Conservation (phyloP, 53 echinoderm and acorn worm genomes). For the Crossaster papposus region DNA sequence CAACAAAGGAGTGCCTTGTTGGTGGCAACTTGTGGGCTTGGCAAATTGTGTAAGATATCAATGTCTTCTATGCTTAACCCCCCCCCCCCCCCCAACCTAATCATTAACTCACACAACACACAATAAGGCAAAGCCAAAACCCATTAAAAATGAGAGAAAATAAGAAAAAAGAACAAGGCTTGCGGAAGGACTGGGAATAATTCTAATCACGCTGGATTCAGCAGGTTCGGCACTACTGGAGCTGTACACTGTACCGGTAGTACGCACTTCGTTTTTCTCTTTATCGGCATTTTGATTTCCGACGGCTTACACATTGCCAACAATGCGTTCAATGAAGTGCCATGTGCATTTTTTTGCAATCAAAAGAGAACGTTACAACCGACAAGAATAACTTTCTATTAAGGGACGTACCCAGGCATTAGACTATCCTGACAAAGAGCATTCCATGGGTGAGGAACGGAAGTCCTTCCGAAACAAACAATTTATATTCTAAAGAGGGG, state of each 20-base stretch:
- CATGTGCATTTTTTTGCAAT: not conserved
- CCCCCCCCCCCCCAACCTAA: not conserved
- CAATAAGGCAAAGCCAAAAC: not conserved
- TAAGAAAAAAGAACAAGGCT: not conserved
- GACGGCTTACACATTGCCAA: not conserved
- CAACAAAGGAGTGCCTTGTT: constrained; percentile 36
- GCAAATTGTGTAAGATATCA: constrained; percentile 16
- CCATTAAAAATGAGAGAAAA: not conserved
- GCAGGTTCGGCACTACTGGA: not conserved
- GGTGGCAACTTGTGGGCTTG: constrained; percentile 5
- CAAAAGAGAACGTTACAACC: not conserved
- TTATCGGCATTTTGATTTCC: not conserved
- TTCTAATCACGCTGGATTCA: not conserved
- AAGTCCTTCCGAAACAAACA: too few relatives aligned
- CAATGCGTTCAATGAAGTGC: too few relatives aligned
- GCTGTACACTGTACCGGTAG: too few relatives aligned
- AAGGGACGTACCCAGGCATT: too few relatives aligned
- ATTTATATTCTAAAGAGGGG: too few relatives aligned
- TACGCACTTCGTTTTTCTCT: not conserved
- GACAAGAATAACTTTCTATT: too few relatives aligned
- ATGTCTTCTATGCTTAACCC: not conserved
- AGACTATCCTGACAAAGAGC: too few relatives aligned
- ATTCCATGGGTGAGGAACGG: too few relatives aligned
- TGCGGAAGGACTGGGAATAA: not conserved
- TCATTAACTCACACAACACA: constrained; percentile 23